Conservation (phyloP, 2,888 invertebrate genomes). For the Galeopsomyia nigrocyanea region DNA sequence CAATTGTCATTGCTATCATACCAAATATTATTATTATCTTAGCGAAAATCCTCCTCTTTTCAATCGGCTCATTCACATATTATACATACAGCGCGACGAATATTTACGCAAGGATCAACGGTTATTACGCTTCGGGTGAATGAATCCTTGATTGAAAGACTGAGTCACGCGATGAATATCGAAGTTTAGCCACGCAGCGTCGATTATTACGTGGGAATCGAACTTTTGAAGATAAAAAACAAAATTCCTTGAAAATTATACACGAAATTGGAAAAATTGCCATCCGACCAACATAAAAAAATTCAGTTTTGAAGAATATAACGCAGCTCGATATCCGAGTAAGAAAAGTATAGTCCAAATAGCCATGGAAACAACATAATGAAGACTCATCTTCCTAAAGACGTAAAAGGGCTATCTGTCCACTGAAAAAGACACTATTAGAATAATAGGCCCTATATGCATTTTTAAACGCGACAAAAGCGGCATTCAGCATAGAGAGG, state of each 20-base stretch:
- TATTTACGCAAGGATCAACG: constrained; percentile 25
- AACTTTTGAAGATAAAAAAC: no score
- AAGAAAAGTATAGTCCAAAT: no score
- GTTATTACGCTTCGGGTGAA: constrained; percentile 13
- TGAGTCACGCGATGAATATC: no score
- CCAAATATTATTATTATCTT: constrained; percentile 40
- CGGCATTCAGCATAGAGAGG: constrained; percentile 48
- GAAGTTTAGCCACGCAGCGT: no score
- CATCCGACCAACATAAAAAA: no score
- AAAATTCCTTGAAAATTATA: no score
- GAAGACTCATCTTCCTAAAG: constrained; percentile 17
- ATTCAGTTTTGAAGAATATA: no score
- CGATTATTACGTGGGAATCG: no score
- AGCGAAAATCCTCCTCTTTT: constrained; percentile 25
- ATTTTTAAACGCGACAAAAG: constrained; percentile 5
- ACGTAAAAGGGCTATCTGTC: constrained; percentile 29
- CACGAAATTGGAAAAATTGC: no score
- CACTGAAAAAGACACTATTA: constrained; percentile 57
- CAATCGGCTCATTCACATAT: not conserved
- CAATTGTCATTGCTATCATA: constrained; percentile 33
- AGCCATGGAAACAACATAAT: no score
- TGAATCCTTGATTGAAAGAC: no score
- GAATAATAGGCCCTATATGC: constrained; percentile 56
- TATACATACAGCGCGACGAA: not conserved
- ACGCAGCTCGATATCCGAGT: no score